Evolutionary conservation across 2,797 vertebrate genomes (phyloP).

Genomic region (Tragopan temminckii): DNA sequence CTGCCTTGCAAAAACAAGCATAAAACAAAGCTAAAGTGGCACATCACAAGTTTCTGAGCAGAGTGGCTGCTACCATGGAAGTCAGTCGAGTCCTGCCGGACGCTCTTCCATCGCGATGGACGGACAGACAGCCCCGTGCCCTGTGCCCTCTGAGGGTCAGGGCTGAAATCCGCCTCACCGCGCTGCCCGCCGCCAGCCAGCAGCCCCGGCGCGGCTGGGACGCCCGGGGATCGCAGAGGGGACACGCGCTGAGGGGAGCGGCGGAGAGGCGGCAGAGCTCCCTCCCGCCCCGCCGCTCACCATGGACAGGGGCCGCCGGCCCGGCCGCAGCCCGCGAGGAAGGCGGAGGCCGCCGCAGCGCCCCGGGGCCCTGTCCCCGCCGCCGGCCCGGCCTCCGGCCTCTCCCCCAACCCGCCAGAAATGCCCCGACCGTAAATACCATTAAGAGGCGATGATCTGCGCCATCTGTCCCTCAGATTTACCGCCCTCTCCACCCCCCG

Average conservation of each 20-base stretch:
- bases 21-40: not conserved
- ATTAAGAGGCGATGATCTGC: conserved; percentile 51
- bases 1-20: not conserved
- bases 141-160: too few species aligned
- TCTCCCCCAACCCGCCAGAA: not conserved
- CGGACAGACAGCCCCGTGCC: too few species aligned
- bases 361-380: not conserved
- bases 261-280: not conserved
- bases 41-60: conserved; percentile 14
- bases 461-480: conserved; percentile 76
- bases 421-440: conserved; percentile 59
- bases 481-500: conserved; percentile 17
- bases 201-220: not conserved
- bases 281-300: conserved; percentile 59
- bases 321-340: not conserved
- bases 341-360: not conserved
- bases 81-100: too few species aligned
- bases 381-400: not conserved
- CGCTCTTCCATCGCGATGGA: too few species aligned
- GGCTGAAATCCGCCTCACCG: not conserved
- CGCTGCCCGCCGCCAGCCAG: not conserved
- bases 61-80: not conserved
- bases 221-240: not conserved
- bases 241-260: not conserved
- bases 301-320: conserved; percentile 82